Conservation (phyloP, 1,140 invertebrate species). For the Teleopsis dalmanni region DNA sequence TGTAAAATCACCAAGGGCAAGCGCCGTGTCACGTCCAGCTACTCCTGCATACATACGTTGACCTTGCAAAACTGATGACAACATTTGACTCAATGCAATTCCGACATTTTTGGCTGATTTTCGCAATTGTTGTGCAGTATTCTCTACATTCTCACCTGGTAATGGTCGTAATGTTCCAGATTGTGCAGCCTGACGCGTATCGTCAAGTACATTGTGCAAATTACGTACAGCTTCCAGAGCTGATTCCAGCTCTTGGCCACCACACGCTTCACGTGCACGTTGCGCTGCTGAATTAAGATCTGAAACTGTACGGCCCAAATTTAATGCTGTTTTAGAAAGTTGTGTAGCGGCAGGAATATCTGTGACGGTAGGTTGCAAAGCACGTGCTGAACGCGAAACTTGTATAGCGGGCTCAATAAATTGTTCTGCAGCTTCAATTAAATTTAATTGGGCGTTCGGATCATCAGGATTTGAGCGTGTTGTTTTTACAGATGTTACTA, state of each 20-base stretch:
- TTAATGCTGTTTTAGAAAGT: constrained; percentile 42
- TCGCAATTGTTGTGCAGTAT: constrained; percentile 63
- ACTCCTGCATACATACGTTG: constrained; percentile 78
- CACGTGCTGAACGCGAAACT: constrained; percentile 69
- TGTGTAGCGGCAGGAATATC: constrained; percentile 72
- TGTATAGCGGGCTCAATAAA: constrained; percentile 65
- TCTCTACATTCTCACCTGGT: constrained; percentile 79
- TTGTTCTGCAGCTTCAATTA: constrained; percentile 81
- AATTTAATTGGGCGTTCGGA: constrained; percentile 66
- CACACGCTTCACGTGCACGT: constrained; percentile 79
- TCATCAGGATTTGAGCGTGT: constrained; percentile 64
- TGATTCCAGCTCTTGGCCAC: constrained; percentile 76
- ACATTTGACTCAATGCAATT: constrained; percentile 66
- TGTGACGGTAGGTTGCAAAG: constrained; percentile 75
- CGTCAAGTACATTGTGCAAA: constrained; percentile 73
- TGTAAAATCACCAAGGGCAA: constrained; percentile 62
- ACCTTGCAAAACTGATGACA: constrained; percentile 77
- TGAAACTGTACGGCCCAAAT: constrained; percentile 46
- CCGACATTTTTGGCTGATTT: constrained; percentile 57
- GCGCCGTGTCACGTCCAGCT: constrained; percentile 72
- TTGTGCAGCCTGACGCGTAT: constrained; percentile 67
- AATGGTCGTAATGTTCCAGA: constrained; percentile 66
- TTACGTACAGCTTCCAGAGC: constrained; percentile 73
- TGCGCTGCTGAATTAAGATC: constrained; percentile 62
- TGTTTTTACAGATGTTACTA: constrained; percentile 75